phyloP scores from a whole-genome alignment of 1,140 invertebrate genomes.

The Caenorhabditis tropicalis region DNA sequence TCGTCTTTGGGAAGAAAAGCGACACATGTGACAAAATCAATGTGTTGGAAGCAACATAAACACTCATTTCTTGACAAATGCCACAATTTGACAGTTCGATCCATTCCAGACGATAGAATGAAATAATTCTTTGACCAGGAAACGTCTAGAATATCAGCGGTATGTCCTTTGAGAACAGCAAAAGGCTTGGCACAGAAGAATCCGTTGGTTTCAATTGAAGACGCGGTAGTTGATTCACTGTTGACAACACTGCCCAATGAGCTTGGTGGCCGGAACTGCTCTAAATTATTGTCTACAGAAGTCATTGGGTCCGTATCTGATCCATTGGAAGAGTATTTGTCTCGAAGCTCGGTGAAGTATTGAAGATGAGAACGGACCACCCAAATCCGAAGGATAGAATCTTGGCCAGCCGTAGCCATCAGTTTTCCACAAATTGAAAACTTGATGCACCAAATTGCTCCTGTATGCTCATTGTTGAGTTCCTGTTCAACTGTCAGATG shows the following conservation, averaged over 20 bases:
- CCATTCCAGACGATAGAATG: conserved; percentile 94
- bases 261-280: not conserved
- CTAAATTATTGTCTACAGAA: conserved; percentile 5
- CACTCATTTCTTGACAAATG: conserved; percentile 90
- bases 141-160: conserved; percentile 92
- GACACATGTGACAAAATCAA: conserved; percentile 97
- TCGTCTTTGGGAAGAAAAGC: conserved; percentile 89
- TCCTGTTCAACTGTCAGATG: conserved; percentile 71
- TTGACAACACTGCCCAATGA: conserved; percentile 18
- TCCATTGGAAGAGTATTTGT: not conserved
- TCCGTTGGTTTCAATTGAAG: not conserved
- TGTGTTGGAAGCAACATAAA: conserved; percentile 97
- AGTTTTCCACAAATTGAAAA: conserved; percentile 81
- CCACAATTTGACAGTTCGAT: conserved; percentile 95
- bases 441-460: conserved; percentile 98
- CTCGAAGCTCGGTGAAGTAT: conserved; percentile 45
- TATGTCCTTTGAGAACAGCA: conserved; percentile 82
- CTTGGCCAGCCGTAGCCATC: conserved; percentile 93
- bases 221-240: not conserved
- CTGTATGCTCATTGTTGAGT: conserved; percentile 81
- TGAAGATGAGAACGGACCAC: conserved; percentile 79
- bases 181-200: conserved; percentile 89
- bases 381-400: conserved; percentile 90
- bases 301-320: conserved; percentile 21
- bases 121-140: conserved; percentile 99